Evolutionary conservation across 2,797 vertebrate species (phyloP).

Genomic region (Pangasius krempfi): DNA sequence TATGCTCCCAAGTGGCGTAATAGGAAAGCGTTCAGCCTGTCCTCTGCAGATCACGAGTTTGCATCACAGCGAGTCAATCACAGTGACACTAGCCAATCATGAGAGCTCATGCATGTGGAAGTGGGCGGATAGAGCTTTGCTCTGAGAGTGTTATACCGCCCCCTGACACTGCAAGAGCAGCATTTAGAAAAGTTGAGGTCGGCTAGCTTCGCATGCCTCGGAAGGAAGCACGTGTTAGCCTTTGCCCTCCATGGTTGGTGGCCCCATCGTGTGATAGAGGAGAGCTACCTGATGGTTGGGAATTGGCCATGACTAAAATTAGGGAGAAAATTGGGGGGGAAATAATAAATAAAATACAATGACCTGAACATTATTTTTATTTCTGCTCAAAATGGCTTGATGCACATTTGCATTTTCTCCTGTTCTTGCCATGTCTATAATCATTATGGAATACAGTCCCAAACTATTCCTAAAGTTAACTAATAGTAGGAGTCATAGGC

Average conservation of each 20-base stretch:
- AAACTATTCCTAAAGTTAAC: background rate
- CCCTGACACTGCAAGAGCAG: background rate
- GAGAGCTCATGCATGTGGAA: background rate
- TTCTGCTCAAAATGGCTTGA: background rate
- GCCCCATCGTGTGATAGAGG: background rate
- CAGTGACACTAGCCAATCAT: background rate
- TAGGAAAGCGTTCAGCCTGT: background rate
- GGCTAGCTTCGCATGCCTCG: background rate
- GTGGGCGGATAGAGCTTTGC: background rate
- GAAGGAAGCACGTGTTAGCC: background rate
- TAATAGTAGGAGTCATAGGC: background rate
- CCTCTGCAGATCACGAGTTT: background rate
- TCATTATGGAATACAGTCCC: background rate
- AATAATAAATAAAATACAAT: background rate
- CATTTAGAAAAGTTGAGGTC: background rate
- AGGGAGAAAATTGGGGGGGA: background rate
- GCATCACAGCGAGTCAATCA: background rate
- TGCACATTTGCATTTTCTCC: background rate
- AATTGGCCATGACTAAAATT: background rate
- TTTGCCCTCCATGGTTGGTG: background rate
- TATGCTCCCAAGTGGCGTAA: background rate
- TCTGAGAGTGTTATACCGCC: too few relatives aligned
- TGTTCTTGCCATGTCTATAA: background rate
- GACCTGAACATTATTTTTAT: background rate
- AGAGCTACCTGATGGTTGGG: too few relatives aligned